phyloP scores from a whole-genome alignment of 2,888 invertebrate genomes.

The Octonoba sinensis region DNA sequence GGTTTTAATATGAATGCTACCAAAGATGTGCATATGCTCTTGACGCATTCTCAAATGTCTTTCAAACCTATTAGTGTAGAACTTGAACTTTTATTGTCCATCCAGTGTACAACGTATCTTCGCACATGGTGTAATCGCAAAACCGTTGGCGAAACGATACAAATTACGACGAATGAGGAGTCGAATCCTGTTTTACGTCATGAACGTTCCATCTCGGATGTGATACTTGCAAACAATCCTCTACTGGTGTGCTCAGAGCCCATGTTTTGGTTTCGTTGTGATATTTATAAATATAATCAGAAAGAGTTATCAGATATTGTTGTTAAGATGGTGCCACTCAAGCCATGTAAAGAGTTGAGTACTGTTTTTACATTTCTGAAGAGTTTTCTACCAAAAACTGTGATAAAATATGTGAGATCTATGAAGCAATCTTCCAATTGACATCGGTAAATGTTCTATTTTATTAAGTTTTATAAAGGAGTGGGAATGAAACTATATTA shows the following conservation, averaged over 20 bases:
- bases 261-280: neutral
- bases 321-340: neutral
- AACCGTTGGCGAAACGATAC: neutral
- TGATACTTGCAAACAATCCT: neutral
- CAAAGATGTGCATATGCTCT: too few species aligned
- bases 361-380: neutral
- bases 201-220: neutral
- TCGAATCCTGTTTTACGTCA: neutral
- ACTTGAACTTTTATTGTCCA: neutral
- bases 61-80: too few species aligned
- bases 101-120: neutral
- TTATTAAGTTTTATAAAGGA: too few species aligned
- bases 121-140: neutral
- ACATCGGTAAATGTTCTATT: too few species aligned
- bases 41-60: too few species aligned
- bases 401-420: neutral
- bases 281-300: neutral
- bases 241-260: neutral
- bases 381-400: constrained; percentile 1
- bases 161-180: neutral
- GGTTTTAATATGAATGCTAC: too few species aligned
- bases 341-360: neutral
- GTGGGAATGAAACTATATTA: too few species aligned
- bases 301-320: neutral
- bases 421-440: too few species aligned